phyloP scores from a whole-genome alignment of 2,888 invertebrate genomes.

The Hemistola chrysoprasaria region DNA sequence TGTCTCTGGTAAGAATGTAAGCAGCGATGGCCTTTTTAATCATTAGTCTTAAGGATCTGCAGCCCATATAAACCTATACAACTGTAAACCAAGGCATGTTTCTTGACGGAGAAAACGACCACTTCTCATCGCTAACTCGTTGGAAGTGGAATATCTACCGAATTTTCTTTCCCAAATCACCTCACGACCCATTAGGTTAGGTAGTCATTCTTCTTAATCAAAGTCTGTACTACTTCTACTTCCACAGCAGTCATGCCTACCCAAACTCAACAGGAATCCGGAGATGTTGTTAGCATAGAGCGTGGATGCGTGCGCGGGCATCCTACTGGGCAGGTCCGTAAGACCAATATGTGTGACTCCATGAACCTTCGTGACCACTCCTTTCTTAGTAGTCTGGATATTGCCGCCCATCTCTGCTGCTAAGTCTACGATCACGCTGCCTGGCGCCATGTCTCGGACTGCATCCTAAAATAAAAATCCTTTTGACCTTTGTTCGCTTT shows the following conservation, averaged over 20 bases:
- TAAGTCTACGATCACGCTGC: slow-evolving; percentile 94
- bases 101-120: too few relatives aligned
- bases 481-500: neutral
- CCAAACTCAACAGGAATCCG: slow-evolving; percentile 91
- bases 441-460: slow-evolving; percentile 91
- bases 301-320: slow-evolving; percentile 93
- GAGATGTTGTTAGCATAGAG: slow-evolving; percentile 96
- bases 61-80: too few relatives aligned
- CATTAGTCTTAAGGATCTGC: too few relatives aligned
- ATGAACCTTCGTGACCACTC: slow-evolving; percentile 87
- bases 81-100: too few relatives aligned
- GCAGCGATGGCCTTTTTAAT: too few relatives aligned
- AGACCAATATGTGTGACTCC: slow-evolving; percentile 93
- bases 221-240: neutral
- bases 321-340: slow-evolving; percentile 91
- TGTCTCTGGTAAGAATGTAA: too few relatives aligned
- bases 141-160: too few relatives aligned
- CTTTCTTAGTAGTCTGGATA: slow-evolving; percentile 90
- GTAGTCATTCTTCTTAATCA: too few relatives aligned
- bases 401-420: slow-evolving; percentile 96
- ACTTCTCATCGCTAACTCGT: too few relatives aligned
- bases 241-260: slow-evolving; percentile 58
- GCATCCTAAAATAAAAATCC: slow-evolving; percentile 80
- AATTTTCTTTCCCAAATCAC: too few relatives aligned
- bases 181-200: too few relatives aligned